A percentile compares a stretch with the other conserved stretches of the same genome.
These are phyloP conservation scores for Pararge aegeria DNA, from an alignment of 1,140 invertebrate species.

Conservation along the genomic window DNA sequence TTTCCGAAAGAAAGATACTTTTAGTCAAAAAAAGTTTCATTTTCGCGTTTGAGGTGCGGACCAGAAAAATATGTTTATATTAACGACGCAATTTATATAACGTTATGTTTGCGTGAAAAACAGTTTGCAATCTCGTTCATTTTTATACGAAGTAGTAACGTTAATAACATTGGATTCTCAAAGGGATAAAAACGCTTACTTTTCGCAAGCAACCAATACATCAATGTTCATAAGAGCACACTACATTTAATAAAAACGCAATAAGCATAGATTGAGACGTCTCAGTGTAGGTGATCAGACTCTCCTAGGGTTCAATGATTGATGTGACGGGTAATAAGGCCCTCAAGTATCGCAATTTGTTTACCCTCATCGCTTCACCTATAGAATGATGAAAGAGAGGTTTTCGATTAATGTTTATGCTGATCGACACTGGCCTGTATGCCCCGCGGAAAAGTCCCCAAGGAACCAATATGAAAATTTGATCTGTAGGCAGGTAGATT, in stretches of 20 bases:
- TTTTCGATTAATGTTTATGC: slow-evolving; percentile 55
- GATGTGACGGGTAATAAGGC: slow-evolving; percentile 75
- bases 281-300: slow-evolving; percentile 45
- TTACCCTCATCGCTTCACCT: slow-evolving; percentile 71
- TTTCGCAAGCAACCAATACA: slow-evolving; percentile 16
- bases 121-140: slow-evolving; percentile 3
- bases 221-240: slow-evolving; percentile 14
- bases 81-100: slow-evolving; percentile 3
- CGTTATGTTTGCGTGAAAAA: slow-evolving; percentile 10
- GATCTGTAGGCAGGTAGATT: background rate
- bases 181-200: background rate
- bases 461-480: slow-evolving; percentile 49
- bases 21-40: background rate
- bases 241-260: slow-evolving; percentile 26
- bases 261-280: slow-evolving; percentile 28
- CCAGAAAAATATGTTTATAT: slow-evolving; percentile 4
- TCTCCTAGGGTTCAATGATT: slow-evolving; percentile 68
- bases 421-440: slow-evolving; percentile 46
- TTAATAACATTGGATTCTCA: slow-evolving; percentile 7
- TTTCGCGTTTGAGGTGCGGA: background rate
- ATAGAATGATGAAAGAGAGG: slow-evolving; percentile 48
- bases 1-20: background rate
- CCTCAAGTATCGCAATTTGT: slow-evolving; percentile 75
- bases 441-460: slow-evolving; percentile 36
- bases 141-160: slow-evolving; percentile 8